Conservation (phyloP, 2,113 vertebrate species). For the Diglossa brunneiventris region DNA sequence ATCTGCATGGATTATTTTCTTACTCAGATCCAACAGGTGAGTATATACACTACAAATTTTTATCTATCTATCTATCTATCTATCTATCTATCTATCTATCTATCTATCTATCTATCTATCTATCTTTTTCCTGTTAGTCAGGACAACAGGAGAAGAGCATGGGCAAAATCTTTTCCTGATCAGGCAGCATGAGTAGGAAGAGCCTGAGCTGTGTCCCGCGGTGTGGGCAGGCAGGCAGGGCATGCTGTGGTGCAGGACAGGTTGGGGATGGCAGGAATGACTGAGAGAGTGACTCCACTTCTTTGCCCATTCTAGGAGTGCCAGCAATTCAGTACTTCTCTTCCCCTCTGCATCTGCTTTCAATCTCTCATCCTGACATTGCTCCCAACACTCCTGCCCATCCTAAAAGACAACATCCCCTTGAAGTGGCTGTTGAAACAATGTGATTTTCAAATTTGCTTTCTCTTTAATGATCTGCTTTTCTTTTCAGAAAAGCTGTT, state of each 20-base stretch:
- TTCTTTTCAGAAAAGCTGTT: neutral
- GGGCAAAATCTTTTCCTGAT: neutral
- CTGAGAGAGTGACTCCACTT: accelerated
- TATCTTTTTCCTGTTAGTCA: neutral
- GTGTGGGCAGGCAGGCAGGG: neutral
- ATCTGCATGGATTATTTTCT: neutral
- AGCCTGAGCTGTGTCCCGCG: neutral
- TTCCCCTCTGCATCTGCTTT: neutral
- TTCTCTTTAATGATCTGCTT: neutral
- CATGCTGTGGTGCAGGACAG: neutral
- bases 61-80: neutral
- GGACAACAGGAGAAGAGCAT: neutral
- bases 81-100: neutral
- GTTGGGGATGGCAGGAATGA: neutral
- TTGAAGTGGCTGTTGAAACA: neutral
- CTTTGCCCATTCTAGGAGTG: neutral
- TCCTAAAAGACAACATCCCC: neutral
- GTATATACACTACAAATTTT: neutral
- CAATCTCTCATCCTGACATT: neutral
- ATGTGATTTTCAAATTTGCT: neutral
- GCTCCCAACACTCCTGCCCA: neutral
- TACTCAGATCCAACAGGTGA: neutral
- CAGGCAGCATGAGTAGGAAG: neutral
- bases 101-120: neutral
- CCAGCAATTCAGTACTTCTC: neutral